These are phyloP conservation scores for Hemaris fuciformis DNA, from an alignment of 2,888 invertebrate genomes.

Conservation along the genomic window DNA sequence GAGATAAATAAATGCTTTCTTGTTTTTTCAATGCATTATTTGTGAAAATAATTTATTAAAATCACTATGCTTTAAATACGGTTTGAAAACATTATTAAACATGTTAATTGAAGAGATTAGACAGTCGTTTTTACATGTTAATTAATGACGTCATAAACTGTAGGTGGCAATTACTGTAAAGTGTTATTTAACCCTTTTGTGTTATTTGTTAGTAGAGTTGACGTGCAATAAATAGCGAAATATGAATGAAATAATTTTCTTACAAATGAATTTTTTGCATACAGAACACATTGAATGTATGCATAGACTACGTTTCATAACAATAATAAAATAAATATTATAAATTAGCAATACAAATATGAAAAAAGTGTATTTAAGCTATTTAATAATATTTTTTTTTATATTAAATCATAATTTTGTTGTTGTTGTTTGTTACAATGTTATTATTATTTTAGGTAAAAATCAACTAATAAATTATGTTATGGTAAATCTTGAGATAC, in stretches of 20 bases:
- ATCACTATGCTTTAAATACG: not conserved
- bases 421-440: too few species aligned
- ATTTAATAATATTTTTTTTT: too few species aligned
- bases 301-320: not conserved
- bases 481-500: too few species aligned
- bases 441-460: too few species aligned
- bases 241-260: not conserved
- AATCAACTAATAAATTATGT: too few species aligned
- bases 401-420: too few species aligned
- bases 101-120: not conserved
- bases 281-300: not conserved
- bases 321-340: too few species aligned
- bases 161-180: not conserved
- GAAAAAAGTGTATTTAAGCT: too few species aligned
- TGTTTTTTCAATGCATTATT: not conserved
- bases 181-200: not conserved
- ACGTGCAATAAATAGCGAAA: not conserved
- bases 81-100: not conserved
- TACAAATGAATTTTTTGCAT: not conserved
- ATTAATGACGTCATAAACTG: slow-evolving; percentile 2
- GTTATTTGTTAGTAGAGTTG: not conserved
- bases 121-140: not conserved
- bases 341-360: too few species aligned
- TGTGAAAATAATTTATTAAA: not conserved
- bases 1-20: not conserved